Percentiles rank a stretch among this genome's conserved stretches.
Evolutionary conservation across 37 sponge, comb jelly and placozoan genomes (phyloP).

Genomic region (Diacarnus erythraeanus): DNA sequence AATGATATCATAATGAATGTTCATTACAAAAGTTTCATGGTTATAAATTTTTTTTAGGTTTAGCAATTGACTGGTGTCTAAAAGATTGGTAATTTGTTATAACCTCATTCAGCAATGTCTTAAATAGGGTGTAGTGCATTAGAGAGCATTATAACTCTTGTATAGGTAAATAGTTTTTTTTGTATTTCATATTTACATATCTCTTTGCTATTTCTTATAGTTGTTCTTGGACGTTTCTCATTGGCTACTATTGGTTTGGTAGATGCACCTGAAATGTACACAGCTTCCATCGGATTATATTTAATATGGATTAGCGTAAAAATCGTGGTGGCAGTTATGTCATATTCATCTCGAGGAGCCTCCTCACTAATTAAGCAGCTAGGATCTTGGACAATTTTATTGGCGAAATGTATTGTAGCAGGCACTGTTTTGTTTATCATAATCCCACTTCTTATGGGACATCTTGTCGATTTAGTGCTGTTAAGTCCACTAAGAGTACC

Average conservation of each 20-base stretch:
- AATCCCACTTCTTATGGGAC: slow-evolving; percentile 89
- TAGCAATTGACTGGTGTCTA: too few species aligned
- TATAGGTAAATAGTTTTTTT: too few species aligned
- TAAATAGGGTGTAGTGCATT: too few species aligned
- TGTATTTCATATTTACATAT: too few species aligned
- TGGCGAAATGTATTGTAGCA: slow-evolving; percentile 73
- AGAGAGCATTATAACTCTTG: too few species aligned
- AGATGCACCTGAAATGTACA: slow-evolving; percentile 85
- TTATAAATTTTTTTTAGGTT: too few species aligned
- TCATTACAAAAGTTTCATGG: too few species aligned
- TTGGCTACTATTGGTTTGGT: slow-evolving; percentile 59
- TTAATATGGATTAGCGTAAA: slow-evolving; percentile 63
- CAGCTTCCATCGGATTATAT: slow-evolving; percentile 88
- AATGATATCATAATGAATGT: too few species aligned
- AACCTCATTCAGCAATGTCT: too few species aligned
- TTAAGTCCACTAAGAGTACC: slow-evolving; percentile 90
- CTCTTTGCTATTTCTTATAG: too few species aligned
- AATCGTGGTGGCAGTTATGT: slow-evolving; percentile 2
- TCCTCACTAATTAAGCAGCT: slow-evolving; percentile 14
- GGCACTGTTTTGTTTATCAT: slow-evolving; percentile 75
- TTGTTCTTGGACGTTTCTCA: slow-evolving; percentile 70
- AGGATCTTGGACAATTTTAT: slow-evolving; percentile 36
- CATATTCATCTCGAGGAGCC: slow-evolving; percentile 25
- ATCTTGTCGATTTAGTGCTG: slow-evolving; percentile 83
- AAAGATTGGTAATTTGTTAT: too few species aligned